Evolutionary conservation across 37 sponge, comb jelly and placozoan genomes (phyloP), one percentile per base, ranked within the genome.

Genomic region (Lycopodina hypogea): DNA sequence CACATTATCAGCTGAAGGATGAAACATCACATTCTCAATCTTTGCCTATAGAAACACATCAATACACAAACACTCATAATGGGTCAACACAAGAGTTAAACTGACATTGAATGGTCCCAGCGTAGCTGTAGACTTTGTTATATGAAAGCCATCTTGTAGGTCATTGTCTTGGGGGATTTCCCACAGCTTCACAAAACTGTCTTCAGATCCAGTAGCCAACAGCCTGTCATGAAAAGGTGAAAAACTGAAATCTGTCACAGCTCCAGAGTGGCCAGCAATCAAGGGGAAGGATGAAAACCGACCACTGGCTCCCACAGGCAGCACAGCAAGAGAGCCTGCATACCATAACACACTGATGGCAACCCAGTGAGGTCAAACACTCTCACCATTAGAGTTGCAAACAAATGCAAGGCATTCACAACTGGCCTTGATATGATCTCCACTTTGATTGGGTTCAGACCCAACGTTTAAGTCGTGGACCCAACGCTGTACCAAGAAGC

Each of bases 201-300:
- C 96, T 60, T 92, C 96, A 2, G 86, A 71, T 17, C 90, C 96
- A 32, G 90, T 96, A 3, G 90, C 86, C 58, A 96, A 68, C 35
- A 96, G 58, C 48, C 26, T 18, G 37, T 83, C 85, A 39, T 92
- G 56, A 66, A 96, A 96, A 17, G 96, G 93, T 32, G 96, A 96
- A 67, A 96, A 96, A 28, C 77, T 77, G 74, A 96, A 85, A 68
- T 96, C 93, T 3, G 90, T 87, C 28, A 90, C 79, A 66, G 76
- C 61, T 6, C 87, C 96, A 51, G 77, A 37, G 58, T 91, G 92
- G 22, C 84, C 92, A 29, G 84, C 21, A 22, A 92, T 50, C 1
- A 40, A 50, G 9, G 92, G 92, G 67, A 92, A 92, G 38, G 41
- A 50, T 4, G 77, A 62, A 74, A 83, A 83, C 23, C 92, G 56